Evolutionary conservation across 2,113 vertebrate species (phyloP), one percentile per base, ranked within the genome.

Genomic region (Spea multiplicata): DNA sequence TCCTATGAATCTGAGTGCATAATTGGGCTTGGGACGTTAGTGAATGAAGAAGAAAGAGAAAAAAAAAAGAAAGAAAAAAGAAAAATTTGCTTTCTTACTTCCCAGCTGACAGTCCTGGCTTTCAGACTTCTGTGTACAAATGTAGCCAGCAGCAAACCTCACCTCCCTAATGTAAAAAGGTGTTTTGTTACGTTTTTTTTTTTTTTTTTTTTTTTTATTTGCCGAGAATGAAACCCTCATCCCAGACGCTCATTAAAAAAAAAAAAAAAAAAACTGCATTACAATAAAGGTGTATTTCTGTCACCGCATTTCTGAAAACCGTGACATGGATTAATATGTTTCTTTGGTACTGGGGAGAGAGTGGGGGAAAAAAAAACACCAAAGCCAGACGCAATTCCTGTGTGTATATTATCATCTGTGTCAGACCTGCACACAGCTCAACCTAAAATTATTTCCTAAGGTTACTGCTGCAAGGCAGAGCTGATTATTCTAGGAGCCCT

Each of bases 1-100:
- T 95, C 94, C 94, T 94, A 94, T 94, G 93, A 96, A 95, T 95
- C 94, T 94, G 94, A 95, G 93, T 95, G 95, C 94, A 95, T 96
- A 96, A 96, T 95, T 95, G 94, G 92, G 92, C 94, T 74, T 94
- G 93, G 91, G 92, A 96, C 94, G 94, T 95, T 95, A 93, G 92
- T 93, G 78, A 80, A 80, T 80, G 74, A 67, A 80, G 71, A 71
- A 78, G 30, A 59, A 59, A 59, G 14, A 59, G 10, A 13, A 59
- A 46, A 65, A 65, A 44, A 70, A 67, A 69, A 71, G 4, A 13
- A 12, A 12, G 50, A 3, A 50, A 49, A 16, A 73, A 59, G 71
- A 61, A 68, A 80, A 73, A 74, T 92, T 92, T 91, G 90, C 92
- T 92, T 93, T 91, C 91, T 92, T 92, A 88, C 91, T 91, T 92